phyloP scores from a whole-genome alignment of 2,888 invertebrate species.

The Leucozona laternaria region DNA sequence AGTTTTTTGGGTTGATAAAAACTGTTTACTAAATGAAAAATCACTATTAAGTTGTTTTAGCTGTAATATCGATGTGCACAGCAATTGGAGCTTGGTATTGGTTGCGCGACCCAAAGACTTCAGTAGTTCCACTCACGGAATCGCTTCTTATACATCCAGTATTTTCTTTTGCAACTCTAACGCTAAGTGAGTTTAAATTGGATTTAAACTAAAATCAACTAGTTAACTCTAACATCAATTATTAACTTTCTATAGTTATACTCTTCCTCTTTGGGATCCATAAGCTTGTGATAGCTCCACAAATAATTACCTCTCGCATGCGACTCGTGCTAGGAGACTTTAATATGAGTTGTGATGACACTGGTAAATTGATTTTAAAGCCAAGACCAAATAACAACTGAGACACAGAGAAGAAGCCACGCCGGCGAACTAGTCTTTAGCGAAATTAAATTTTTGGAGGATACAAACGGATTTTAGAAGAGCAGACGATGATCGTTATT shows the following conservation, averaged over 20 bases:
- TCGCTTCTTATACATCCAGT: constrained; percentile 97
- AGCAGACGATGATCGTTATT: constrained; percentile 14
- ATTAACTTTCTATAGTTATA: constrained; percentile 86
- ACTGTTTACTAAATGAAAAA: background rate
- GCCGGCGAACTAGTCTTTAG: constrained; percentile 72
- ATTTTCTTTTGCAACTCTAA: constrained; percentile 94
- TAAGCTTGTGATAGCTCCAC: constrained; percentile 97
- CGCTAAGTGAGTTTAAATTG: constrained; percentile 87
- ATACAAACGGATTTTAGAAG: constrained; percentile 36
- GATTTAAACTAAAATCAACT: background rate
- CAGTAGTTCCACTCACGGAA: constrained; percentile 95
- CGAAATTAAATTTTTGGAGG: constrained; percentile 30
- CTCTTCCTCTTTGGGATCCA: constrained; percentile 97
- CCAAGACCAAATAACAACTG: constrained; percentile 88
- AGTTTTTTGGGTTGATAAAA: constrained; percentile 81
- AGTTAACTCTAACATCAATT: background rate
- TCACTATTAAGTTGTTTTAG: constrained; percentile 89
- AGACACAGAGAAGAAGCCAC: constrained; percentile 64
- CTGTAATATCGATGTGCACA: constrained; percentile 94
- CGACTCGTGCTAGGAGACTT: constrained; percentile 96
- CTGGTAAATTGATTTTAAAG: constrained; percentile 96
- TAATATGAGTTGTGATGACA: constrained; percentile 99
- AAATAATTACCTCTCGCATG: constrained; percentile 96
- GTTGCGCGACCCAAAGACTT: constrained; percentile 96
- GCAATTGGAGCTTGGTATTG: constrained; percentile 98